Evolutionary conservation across 2,888 invertebrate genomes (phyloP), one percentile per base, ranked within the genome.

Genomic region (Thalpophila matura): DNA sequence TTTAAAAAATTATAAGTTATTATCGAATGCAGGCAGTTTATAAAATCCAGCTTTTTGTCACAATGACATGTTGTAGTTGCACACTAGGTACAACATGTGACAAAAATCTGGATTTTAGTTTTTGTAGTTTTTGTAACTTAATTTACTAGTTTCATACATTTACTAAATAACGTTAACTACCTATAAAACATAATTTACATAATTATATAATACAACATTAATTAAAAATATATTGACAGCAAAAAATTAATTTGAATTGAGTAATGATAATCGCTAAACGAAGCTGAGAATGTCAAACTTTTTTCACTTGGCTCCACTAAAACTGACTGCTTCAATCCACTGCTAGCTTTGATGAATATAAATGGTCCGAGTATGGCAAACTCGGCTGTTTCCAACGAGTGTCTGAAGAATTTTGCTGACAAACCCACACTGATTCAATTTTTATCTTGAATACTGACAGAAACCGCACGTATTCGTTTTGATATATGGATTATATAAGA

Each of bases 351-450:
- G 81, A 83, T 81, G 77, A 76, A 81, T 80, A 81, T 74, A 81
- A 81, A 81, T 79, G 72, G 67, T 73, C 60, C 62, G 46, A 59
- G 64, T 55, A 76, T 68, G 59, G 69, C 60, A 67, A 53, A 65
- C 61, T 72, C 57, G 58, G 63, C 69, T 63, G 66, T 75, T 71
- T 47, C 49, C 62, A 64, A 76, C 66, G 66, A 77, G 49, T 70
- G 76, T 66, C 72, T 72, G 53, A 57, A 70, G 66, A 64, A 75
- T 78, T 80, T 61, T 62, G 66, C 79, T 75, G 80, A 80, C 79
- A 79, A 74, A 77, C 53, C 68, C 74, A 61, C 72, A 76, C 51
- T 74, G 69, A 78, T 79, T 83, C 75, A 80, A 83, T 83, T 85
- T 74, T 68, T 58, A 70, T 82, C 72, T 69, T 60, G 69, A 71